These are phyloP conservation scores for Anolis sagrei DNA, from an alignment of 2,113 vertebrate genomes.

Conservation along the genomic window DNA sequence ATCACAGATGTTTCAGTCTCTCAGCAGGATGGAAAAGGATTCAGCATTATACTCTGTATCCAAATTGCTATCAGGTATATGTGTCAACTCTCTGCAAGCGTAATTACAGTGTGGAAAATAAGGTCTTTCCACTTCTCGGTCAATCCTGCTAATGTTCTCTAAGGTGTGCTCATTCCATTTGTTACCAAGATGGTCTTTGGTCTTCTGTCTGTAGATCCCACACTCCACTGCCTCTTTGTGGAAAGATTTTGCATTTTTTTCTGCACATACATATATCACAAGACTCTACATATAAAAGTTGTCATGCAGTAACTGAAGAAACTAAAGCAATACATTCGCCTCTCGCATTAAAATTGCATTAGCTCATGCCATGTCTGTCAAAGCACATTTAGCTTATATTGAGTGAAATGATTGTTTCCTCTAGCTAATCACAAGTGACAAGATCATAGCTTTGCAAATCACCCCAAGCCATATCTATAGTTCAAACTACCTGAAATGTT, in stretches of 20 bases:
- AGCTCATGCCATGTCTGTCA: neutral
- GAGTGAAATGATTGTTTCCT: neutral
- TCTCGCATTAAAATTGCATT: neutral
- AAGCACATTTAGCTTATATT: neutral
- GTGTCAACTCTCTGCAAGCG: neutral
- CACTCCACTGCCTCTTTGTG: neutral
- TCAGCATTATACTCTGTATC: neutral
- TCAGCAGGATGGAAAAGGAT: neutral
- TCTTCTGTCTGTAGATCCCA: neutral
- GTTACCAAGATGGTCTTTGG: neutral
- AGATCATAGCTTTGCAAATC: neutral
- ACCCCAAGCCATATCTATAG: neutral
- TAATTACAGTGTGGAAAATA: neutral
- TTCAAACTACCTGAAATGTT: conserved; percentile 8
- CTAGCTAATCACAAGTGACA: neutral
- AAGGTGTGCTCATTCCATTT: neutral
- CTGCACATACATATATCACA: neutral
- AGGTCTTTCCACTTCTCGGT: neutral
- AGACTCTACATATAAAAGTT: neutral
- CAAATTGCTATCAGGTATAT: neutral
- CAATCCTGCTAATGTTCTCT: neutral
- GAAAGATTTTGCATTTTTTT: neutral
- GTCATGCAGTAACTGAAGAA: neutral
- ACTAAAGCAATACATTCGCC: neutral
- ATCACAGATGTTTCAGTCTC: conserved; percentile 5